A percentile compares a stretch with the other conserved stretches of the same genome.
Evolutionary conservation across 1,140 invertebrate species (phyloP).

Genomic region (Ostrea denselamellosa): DNA sequence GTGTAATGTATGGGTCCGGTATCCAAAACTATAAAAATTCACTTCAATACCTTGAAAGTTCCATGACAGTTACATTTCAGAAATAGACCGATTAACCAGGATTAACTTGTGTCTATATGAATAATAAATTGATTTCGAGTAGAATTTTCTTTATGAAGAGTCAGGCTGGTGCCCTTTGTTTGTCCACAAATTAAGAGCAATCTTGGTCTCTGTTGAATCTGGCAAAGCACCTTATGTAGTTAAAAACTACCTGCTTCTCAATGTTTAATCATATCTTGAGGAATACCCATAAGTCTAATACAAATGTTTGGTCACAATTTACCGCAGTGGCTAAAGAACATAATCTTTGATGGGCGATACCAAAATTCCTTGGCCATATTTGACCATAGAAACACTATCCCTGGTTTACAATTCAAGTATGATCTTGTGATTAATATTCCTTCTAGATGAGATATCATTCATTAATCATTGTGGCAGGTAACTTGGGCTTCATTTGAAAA

Average conservation of each 20-base stretch:
- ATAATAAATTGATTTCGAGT: constrained; percentile 14
- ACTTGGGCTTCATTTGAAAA: not conserved
- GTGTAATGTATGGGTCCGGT: not conserved
- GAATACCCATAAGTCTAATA: not conserved
- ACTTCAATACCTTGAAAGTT: not conserved
- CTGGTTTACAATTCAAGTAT: not conserved
- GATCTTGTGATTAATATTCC: not conserved
- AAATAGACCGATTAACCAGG: not conserved
- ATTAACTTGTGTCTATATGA: constrained; percentile 4
- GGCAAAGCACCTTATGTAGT: not conserved
- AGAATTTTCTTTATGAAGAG: constrained; percentile 24
- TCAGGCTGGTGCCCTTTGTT: not conserved
- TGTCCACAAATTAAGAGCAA: not conserved
- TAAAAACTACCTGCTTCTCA: not conserved
- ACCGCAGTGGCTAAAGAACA: not conserved
- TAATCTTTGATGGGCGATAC: not conserved
- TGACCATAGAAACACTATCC: not conserved
- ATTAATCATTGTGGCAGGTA: not conserved
- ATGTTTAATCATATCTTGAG: constrained; percentile 22
- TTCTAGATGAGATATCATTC: not conserved
- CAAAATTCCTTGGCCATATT: not conserved
- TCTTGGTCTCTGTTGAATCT: constrained; percentile 9
- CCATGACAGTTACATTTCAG: not conserved
- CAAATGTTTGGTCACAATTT: constrained; percentile 6
- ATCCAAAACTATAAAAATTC: not conserved